Percentiles rank a stretch among this genome's conserved stretches.
Evolutionary conservation across 1,140 invertebrate genomes (phyloP).

Genomic region (Bombus affinis): DNA sequence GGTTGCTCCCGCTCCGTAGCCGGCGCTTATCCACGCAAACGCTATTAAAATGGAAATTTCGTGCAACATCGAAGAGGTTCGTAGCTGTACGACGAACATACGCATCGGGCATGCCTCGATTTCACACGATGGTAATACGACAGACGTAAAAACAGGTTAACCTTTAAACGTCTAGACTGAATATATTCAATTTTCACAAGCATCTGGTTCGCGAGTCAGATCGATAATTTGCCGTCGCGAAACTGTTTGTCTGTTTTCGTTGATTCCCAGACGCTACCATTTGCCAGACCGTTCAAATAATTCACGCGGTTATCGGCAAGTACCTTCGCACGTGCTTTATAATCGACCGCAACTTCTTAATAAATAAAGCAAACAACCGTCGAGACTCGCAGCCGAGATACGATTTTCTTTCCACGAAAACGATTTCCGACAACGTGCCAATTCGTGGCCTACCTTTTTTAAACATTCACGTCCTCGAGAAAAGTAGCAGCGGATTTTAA

Average conservation of each 20-base stretch:
- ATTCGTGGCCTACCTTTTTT: too few relatives aligned
- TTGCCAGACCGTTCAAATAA: not conserved
- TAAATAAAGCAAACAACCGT: not conserved
- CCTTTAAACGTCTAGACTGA: conserved; percentile 20
- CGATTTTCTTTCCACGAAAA: not conserved
- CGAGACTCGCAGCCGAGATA: too few relatives aligned
- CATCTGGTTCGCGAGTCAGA: not conserved
- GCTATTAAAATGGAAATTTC: conserved; percentile 18
- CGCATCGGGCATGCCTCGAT: too few relatives aligned
- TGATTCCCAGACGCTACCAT: not conserved
- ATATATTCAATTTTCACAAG: conserved; percentile 16
- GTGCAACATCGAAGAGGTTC: too few relatives aligned
- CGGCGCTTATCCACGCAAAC: not conserved
- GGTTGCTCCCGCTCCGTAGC: not conserved
- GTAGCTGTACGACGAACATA: not conserved
- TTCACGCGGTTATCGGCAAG: not conserved
- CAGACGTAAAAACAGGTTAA: not conserved
- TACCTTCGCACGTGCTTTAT: too few relatives aligned
- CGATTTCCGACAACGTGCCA: not conserved
- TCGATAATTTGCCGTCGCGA: conserved; percentile 10
- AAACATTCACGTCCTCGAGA: too few relatives aligned
- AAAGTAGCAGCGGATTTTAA: too few relatives aligned
- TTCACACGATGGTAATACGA: too few relatives aligned
- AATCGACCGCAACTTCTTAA: not conserved
- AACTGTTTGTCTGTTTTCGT: not conserved